These are phyloP conservation scores for Lucifuga dentata DNA, from an alignment of 2,113 vertebrate species.

Conservation along the genomic window DNA sequence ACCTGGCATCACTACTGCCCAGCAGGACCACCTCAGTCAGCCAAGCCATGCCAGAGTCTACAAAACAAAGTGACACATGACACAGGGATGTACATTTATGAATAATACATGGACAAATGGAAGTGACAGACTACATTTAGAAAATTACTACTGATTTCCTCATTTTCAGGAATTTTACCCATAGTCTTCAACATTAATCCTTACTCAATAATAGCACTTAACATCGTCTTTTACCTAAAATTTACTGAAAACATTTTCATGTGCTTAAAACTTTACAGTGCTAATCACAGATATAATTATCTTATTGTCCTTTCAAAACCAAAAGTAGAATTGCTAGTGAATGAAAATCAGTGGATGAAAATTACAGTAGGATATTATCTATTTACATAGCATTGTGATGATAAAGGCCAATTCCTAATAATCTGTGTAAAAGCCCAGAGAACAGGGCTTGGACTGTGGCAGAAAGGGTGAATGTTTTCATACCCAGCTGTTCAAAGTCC, in stretches of 20 bases:
- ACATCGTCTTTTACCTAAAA: too few relatives aligned
- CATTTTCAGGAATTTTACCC: too few relatives aligned
- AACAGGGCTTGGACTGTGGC: background rate
- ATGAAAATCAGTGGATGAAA: background rate
- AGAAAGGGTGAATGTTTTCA: too few relatives aligned
- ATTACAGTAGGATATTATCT: background rate
- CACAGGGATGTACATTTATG: background rate
- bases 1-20: constrained; percentile 74
- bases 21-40: constrained; percentile 81
- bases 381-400: constrained; percentile 14
- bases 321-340: background rate
- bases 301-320: constrained; percentile 1
- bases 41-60: constrained; percentile 79
- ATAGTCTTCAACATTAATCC: too few relatives aligned
- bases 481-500: constrained; percentile 84
- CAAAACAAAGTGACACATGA: background rate
- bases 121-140: background rate
- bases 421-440: constrained; percentile 2
- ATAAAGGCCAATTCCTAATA: too few relatives aligned
- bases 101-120: background rate
- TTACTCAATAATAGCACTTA: too few relatives aligned
- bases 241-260: too few relatives aligned
- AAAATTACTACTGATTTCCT: background rate
- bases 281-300: too few relatives aligned
- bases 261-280: too few relatives aligned